Evolutionary conservation across 2,888 invertebrate genomes (phyloP), one percentile per base, ranked within the genome.

Genomic region (Sinelater perroti): DNA sequence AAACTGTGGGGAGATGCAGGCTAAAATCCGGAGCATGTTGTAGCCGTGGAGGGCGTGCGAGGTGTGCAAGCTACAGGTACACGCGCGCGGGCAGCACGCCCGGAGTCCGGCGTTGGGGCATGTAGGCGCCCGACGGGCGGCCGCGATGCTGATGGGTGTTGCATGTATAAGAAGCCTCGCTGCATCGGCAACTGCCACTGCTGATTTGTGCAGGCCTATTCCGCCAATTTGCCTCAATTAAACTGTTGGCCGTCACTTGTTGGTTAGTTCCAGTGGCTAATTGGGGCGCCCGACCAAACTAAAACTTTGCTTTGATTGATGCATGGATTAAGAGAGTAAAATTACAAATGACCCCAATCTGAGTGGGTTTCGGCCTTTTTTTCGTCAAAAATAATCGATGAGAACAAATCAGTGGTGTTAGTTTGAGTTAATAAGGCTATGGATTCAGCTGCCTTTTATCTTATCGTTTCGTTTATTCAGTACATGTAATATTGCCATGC

Each of bases 271-370:
- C 8, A 31, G 42, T 49, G 28, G 51, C n/a, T n/a, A n/a, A n/a
- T n/a, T n/a, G n/a, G n/a, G n/a, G n/a, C n/a, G n/a, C n/a, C n/a
- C n/a, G n/a, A n/a, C n/a, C n/a, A n/a, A n/a, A n/a, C n/a, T n/a
- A n/a, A n/a, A n/a, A n/a, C n/a, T n/a, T n/a, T n/a, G n/a, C n/a
- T n/a, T n/a, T n/a, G n/a, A n/a, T n/a, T n/a, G n/a, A n/a, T n/a
- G n/a, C n/a, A n/a, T n/a, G n/a, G n/a, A n/a, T n/a, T n/a, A n/a
- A n/a, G n/a, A n/a, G 56, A 64, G 61, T 62, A 72, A 72, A 74
- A 75, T 77, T 79, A 79, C 80, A 80, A 80, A 80, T 81, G 81
- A 81, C 80, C 81, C 75, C 74, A 75, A 54, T 54, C 54, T 13
- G 30, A 36, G 36, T 24, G 47, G 24, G 36, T 38, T 54, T 30